Evolutionary conservation across 2,797 vertebrate species (phyloP), one percentile per base, ranked within the genome.

Genomic region (Micrastur ruficollis): DNA sequence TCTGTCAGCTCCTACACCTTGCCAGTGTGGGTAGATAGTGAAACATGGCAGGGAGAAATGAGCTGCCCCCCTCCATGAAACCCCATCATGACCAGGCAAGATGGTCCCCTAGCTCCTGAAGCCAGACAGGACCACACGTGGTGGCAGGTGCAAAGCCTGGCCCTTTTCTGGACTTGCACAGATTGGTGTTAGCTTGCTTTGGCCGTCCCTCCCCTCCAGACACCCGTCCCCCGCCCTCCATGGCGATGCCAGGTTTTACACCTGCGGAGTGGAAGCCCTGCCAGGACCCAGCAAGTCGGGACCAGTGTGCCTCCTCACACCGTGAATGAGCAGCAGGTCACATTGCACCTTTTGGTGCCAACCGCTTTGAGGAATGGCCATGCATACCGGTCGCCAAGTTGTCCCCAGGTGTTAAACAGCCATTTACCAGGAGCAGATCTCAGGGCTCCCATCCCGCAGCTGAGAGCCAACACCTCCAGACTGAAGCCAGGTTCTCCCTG

Each of bases 1-100:
- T 71, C 66, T 67, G 0, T 68, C 66, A 86, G 61, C 44, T 90
- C 62, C 73, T 49, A 23, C 38, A 40, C 17, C 76, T 74, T 0
- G 0, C 12, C 7, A 3, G 23, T 2, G 2, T 52, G 40, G 47
- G 50, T 6, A 76, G 63, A 21, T 0, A 56, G 40, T 29, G 70
- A 92, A 63, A 78, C 5, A 8, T 9, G 32, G 44, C 40, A 74
- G 56, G 80, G 38, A 81, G 29, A 46, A 61, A 68, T 70, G 12
- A 71, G 12, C 52, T 67, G 25, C 15, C 1, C 2, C 9, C 11
- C 15, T 81, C 55, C 31, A 9, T 0, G 3, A 36, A 55, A 84
- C 49, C 14, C 22, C 65, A 12, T 32, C 4, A 0, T 14, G 32
- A 32, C 46, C 0, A 1, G 36, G 29, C 22, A 40, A 56, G 58